These are phyloP conservation scores for Pleuronectes platessa DNA, from an alignment of 2,113 vertebrate genomes.

Conservation along the genomic window DNA sequence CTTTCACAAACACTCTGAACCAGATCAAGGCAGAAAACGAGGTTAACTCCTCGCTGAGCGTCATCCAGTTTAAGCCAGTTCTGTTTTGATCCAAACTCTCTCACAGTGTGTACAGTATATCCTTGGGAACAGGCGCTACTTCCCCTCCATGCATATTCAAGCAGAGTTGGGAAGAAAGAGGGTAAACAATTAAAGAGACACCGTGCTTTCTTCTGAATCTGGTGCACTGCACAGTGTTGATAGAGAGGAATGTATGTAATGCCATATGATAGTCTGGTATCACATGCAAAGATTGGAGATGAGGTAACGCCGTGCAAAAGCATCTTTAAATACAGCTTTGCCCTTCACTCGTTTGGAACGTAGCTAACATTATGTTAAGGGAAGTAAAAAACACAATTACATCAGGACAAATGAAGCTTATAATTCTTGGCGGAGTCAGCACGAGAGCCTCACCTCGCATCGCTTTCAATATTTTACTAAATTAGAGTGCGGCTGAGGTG, in stretches of 20 bases:
- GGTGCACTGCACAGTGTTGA: slow-evolving; percentile 44
- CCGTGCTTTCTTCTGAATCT: slow-evolving; percentile 44
- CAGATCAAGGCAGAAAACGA: slow-evolving; percentile 69
- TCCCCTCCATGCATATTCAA: slow-evolving; percentile 73
- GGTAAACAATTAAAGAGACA: slow-evolving; percentile 74
- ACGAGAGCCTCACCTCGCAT: slow-evolving; percentile 25
- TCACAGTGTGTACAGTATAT: slow-evolving; percentile 45
- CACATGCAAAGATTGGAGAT: too few relatives aligned
- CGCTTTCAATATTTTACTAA: slow-evolving; percentile 48
- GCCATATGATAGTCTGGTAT: slow-evolving; percentile 2
- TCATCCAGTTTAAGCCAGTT: slow-evolving; percentile 65
- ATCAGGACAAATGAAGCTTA: slow-evolving; percentile 45
- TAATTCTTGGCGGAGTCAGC: slow-evolving; percentile 19
- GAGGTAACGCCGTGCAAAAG: not conserved
- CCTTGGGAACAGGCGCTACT: slow-evolving; percentile 61
- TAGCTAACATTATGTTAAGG: slow-evolving; percentile 31
- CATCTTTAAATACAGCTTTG: slow-evolving; percentile 7
- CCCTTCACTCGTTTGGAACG: slow-evolving; percentile 34
- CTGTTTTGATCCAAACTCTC: slow-evolving; percentile 69
- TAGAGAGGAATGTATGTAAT: slow-evolving; percentile 40
- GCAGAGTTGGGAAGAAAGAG: slow-evolving; percentile 52
- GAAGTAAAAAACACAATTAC: slow-evolving; percentile 32
- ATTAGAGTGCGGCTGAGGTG: slow-evolving; percentile 40
- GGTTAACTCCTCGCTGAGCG: slow-evolving; percentile 68
- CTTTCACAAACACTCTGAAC: slow-evolving; percentile 49